Evolutionary conservation across 2,113 vertebrate genomes (phyloP).

Genomic region (Nothobranchius furzeri): DNA sequence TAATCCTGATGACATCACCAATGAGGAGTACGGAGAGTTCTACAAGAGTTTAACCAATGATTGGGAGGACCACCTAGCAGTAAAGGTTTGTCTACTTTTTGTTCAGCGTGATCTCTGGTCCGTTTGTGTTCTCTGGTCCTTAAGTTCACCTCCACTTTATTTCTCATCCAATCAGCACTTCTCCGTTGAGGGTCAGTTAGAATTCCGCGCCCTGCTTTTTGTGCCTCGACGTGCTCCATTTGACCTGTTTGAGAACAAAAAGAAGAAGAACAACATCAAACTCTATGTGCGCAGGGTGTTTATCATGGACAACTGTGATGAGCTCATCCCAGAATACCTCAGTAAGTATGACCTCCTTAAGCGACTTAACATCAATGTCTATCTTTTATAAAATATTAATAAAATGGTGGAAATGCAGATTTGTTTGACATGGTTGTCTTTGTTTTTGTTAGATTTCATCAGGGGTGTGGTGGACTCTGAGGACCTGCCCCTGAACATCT

Average conservation of each 20-base stretch:
- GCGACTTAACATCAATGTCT: no score
- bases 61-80: slow-evolving; percentile 85
- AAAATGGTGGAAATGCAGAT: neutral
- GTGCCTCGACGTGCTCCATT: slow-evolving; percentile 92
- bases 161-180: slow-evolving; percentile 83
- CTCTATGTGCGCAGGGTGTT: slow-evolving; percentile 96
- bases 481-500: slow-evolving; percentile 95
- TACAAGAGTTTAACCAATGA: slow-evolving; percentile 93
- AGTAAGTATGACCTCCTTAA: slow-evolving; percentile 81
- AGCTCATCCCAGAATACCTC: slow-evolving; percentile 94
- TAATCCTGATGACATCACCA: slow-evolving; percentile 94
- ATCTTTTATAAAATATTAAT: no score
- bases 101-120: neutral
- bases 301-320: slow-evolving; percentile 98
- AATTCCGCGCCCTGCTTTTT: slow-evolving; percentile 93
- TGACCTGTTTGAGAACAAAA: slow-evolving; percentile 94
- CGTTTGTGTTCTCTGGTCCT: neutral
- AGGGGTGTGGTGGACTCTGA: slow-evolving; percentile 97
- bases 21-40: slow-evolving; percentile 94
- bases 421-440: slow-evolving; percentile 9
- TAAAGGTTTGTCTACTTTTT: slow-evolving; percentile 71
- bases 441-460: slow-evolving; percentile 84
- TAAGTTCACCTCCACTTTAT: no score
- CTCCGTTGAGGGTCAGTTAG: slow-evolving; percentile 95
- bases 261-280: slow-evolving; percentile 97